phyloP scores from a whole-genome alignment of 2,797 vertebrate genomes.

The Mareca strepera region DNA sequence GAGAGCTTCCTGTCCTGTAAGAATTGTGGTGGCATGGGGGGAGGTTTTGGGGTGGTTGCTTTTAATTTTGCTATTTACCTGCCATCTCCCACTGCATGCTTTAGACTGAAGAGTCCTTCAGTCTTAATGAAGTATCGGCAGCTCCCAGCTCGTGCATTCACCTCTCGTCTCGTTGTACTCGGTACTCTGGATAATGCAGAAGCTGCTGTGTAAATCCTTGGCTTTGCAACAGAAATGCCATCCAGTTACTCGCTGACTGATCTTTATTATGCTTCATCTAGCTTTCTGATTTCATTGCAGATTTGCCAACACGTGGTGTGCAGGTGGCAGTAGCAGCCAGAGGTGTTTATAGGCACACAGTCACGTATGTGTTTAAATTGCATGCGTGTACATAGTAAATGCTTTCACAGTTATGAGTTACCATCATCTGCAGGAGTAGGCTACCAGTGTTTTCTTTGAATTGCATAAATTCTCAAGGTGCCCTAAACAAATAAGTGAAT shows the following conservation, averaged over 20 bases:
- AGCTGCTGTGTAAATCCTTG: background rate
- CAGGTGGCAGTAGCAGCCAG: background rate
- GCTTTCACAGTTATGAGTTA: background rate
- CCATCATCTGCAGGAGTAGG: background rate
- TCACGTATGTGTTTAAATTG: background rate
- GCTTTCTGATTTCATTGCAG: constrained; percentile 21
- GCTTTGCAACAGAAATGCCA: background rate
- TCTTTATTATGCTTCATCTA: background rate
- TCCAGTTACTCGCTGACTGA: background rate
- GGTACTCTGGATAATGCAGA: background rate
- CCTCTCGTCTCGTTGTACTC: background rate
- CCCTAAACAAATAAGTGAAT: background rate
- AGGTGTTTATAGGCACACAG: background rate
- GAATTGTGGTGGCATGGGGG: background rate
- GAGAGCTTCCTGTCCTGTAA: background rate
- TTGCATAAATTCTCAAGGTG: background rate
- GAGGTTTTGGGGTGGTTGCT: background rate
- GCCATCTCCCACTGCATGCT: background rate
- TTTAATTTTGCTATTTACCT: background rate
- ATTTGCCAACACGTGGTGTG: background rate
- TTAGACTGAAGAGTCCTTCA: background rate
- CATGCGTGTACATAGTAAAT: background rate
- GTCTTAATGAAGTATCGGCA: background rate
- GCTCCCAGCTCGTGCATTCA: background rate
- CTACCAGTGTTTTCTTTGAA: background rate